A percentile compares a stretch with the other conserved stretches of the same genome.
Evolutionary conservation across 2,888 invertebrate genomes (phyloP).

Genomic region (Tetropium fuscum): DNA sequence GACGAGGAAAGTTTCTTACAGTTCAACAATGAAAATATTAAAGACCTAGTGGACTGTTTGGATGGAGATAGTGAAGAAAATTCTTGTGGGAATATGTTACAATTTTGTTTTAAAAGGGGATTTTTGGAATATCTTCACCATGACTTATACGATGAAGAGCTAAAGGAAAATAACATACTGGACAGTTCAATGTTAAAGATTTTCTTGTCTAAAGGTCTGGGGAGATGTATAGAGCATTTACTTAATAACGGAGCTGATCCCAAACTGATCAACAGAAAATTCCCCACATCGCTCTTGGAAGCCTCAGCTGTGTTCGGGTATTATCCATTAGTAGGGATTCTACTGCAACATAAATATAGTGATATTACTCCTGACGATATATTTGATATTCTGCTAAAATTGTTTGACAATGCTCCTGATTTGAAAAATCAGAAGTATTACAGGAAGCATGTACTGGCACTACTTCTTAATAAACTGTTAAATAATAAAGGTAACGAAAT

Average conservation of each 20-base stretch:
- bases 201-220: slow-evolving; percentile 44
- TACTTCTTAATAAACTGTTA: slow-evolving; percentile 42
- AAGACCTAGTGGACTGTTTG: slow-evolving; percentile 35
- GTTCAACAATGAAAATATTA: slow-evolving; percentile 44
- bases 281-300: slow-evolving; percentile 40
- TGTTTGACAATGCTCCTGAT: slow-evolving; percentile 18
- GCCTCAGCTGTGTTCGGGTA: slow-evolving; percentile 43
- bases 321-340: slow-evolving; percentile 47
- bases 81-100: slow-evolving; percentile 46
- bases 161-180: slow-evolving; percentile 36
- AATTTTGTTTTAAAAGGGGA: slow-evolving; percentile 48
- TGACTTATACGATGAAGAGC: slow-evolving; percentile 24
- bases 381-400: slow-evolving; percentile 35
- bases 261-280: slow-evolving; percentile 35
- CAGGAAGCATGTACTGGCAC: slow-evolving; percentile 38
- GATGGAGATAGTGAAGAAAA: slow-evolving; percentile 40
- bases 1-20: slow-evolving; percentile 45
- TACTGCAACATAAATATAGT: slow-evolving; percentile 41
- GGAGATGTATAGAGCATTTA: slow-evolving; percentile 44
- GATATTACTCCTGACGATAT: slow-evolving; percentile 37
- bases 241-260: slow-evolving; percentile 47
- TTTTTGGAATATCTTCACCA: slow-evolving; percentile 43
- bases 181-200: slow-evolving; percentile 42
- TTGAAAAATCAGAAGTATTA: slow-evolving; percentile 33
- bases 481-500: slow-evolving; percentile 1